phyloP scores from a whole-genome alignment of 2,113 vertebrate species.

The Psephotus haematonotus region DNA sequence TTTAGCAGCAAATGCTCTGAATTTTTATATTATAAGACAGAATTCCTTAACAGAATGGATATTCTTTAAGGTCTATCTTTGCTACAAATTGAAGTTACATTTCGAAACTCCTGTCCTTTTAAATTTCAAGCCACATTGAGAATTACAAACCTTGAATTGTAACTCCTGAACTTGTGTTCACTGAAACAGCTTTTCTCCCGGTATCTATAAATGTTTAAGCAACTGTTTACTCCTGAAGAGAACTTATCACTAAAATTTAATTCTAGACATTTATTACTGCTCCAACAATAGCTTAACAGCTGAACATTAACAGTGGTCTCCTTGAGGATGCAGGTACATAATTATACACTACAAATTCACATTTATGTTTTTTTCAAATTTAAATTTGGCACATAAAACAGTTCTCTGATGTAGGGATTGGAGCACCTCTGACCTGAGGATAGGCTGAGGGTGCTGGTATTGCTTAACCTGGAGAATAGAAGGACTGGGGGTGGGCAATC shows the following conservation, averaged over 20 bases:
- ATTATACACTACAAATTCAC: background rate
- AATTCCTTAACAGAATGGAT: background rate
- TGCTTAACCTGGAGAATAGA: background rate
- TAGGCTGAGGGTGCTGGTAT: background rate
- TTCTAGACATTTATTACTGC: background rate
- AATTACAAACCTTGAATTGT: background rate
- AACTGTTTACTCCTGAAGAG: background rate
- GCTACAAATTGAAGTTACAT: background rate
- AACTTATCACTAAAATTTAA: background rate
- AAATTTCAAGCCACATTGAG: background rate
- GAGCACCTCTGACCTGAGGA: background rate
- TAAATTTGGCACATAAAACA: background rate
- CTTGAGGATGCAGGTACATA: background rate
- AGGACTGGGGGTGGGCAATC: background rate
- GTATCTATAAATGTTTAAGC: background rate
- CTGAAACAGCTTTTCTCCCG: background rate
- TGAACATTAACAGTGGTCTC: background rate
- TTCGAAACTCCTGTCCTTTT: background rate
- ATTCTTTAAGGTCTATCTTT: background rate
- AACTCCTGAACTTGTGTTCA: background rate
- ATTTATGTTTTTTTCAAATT: background rate
- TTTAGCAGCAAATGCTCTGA: background rate
- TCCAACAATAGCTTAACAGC: background rate
- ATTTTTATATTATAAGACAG: background rate
- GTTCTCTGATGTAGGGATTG: background rate